A percentile compares a stretch with the other conserved stretches of the same genome.
These are phyloP conservation scores for Galerucella pusilla DNA, from an alignment of 2,888 invertebrate genomes.

Conservation along the genomic window DNA sequence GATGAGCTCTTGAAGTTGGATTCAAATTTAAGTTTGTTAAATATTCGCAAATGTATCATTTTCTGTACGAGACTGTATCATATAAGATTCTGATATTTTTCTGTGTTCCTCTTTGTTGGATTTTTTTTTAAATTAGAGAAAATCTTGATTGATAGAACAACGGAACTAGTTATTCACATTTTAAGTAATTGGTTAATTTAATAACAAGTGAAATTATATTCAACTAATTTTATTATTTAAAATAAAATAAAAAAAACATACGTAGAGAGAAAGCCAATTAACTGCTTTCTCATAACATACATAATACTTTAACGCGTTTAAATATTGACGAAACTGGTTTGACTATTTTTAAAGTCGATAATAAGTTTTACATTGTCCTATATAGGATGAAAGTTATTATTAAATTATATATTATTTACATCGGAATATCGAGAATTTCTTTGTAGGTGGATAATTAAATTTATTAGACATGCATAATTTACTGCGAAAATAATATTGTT, in stretches of 20 bases:
- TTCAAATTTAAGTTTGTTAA: too few relatives aligned
- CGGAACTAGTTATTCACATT: too few relatives aligned
- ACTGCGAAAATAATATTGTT: background rate
- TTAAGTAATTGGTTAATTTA: background rate
- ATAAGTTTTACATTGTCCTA: conserved; percentile 37
- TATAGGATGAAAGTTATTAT: conserved; percentile 42
- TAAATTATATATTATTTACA: background rate
- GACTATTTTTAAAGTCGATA: conserved; percentile 33
- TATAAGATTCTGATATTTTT: too few relatives aligned
- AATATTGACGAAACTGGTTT: conserved; percentile 35
- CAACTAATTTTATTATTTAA: conserved; percentile 21
- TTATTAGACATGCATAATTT: background rate
- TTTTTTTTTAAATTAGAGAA: too few relatives aligned
- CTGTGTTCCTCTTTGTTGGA: too few relatives aligned
- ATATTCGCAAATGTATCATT: too few relatives aligned
- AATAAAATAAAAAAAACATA: conserved; percentile 22
- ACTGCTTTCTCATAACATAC: conserved; percentile 41
- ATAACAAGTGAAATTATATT: conserved; percentile 22
- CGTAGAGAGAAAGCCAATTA: conserved; percentile 41
- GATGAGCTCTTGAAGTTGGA: too few relatives aligned
- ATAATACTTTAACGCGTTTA: background rate
- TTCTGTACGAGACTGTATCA: too few relatives aligned
- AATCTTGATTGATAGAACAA: too few relatives aligned
- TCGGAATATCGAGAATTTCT: background rate
- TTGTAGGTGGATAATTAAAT: background rate